Evolutionary conservation across 1,140 invertebrate genomes (phyloP).

Genomic region (Lethocerus indicus): DNA sequence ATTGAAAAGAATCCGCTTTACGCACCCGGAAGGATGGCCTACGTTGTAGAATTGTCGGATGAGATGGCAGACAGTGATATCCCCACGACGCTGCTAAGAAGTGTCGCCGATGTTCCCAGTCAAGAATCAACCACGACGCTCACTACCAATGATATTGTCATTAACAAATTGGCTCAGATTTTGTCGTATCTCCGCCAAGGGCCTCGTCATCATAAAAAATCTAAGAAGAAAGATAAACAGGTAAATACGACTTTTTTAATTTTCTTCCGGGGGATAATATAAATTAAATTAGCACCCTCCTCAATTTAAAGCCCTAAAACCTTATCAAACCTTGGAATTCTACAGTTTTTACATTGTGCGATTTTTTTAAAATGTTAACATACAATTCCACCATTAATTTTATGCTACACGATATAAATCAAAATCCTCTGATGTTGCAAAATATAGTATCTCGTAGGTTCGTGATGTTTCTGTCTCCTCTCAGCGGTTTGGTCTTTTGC

Average conservation of each 20-base stretch:
- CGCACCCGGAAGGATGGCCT: conserved; percentile 91
- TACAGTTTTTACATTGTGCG: too few species aligned
- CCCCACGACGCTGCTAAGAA: conserved; percentile 87
- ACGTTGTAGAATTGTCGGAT: conserved; percentile 89
- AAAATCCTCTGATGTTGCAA: too few species aligned
- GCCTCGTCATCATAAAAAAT: conserved; percentile 54
- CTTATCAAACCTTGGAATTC: too few species aligned
- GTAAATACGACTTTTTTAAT: background rate
- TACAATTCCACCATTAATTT: too few species aligned
- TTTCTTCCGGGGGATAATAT: background rate
- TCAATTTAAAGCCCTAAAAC: too few species aligned
- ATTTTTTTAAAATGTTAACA: too few species aligned
- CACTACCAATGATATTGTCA: conserved; percentile 88
- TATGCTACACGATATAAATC: too few species aligned
- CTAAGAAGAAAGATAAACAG: conserved; percentile 47
- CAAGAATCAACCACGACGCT: conserved; percentile 59
- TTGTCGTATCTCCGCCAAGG: conserved; percentile 82
- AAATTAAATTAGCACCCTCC: too few species aligned
- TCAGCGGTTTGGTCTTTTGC: too few species aligned
- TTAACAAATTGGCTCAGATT: conserved; percentile 95
- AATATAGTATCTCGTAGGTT: too few species aligned
- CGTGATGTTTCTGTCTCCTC: too few species aligned
- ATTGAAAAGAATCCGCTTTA: conserved; percentile 87
- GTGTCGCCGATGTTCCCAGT: conserved; percentile 83
- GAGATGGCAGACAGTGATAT: conserved; percentile 83